Base-by-base conservation (phyloP, 1,140 invertebrate species). In the Glossosoma conforme region DNA sequence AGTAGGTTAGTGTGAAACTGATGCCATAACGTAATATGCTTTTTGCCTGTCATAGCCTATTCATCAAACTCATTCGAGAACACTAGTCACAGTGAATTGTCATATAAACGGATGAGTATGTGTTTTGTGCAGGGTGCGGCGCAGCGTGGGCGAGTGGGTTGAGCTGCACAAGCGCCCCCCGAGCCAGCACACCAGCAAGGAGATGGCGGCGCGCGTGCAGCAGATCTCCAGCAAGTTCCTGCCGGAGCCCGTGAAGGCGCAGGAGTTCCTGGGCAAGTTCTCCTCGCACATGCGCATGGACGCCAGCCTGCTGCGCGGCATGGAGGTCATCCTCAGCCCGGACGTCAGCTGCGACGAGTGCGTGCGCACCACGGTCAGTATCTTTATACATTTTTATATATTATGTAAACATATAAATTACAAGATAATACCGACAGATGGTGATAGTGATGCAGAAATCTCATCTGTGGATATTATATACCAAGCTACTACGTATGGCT, bases 241-340 rank as follows among this genome's bases (percentile, higher is more conserved):
- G n/a, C 93, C 93, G 0, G 92, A 97, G 65, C 89, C 91, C 1
- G 83, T 93, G 46, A 97, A 97, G 67, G 89, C 91, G 0, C 83
- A 88, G 58, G 93, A 97, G 69, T 95, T 92, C 68, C 68, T 97
- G 21, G 87, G 86, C 43, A 93, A 93, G 64, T 93, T 97, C 63
- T 91, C 87, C 53, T 68, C 74, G 36, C 84, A 94, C 64, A 77
- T 97, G 69, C 82, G 82, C 47, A 83, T 85, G 59, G 91, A 96
- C 63, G 64, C 77, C 1, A 69, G 77, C n/a, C 66, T 96, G n/a
- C 64, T 93, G 47, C 78, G 83, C 60, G 85, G 85, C 19, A 87
- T 97, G 80, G 89, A 93, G 66, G 86, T 82, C 0, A 86, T 97
- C 38, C 79, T 95, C 2, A 85, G 86, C 59, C 85, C 89, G 0